These are phyloP conservation scores for Bradynema listronoti DNA, from an alignment of 1,140 invertebrate genomes.

Conservation along the genomic window DNA sequence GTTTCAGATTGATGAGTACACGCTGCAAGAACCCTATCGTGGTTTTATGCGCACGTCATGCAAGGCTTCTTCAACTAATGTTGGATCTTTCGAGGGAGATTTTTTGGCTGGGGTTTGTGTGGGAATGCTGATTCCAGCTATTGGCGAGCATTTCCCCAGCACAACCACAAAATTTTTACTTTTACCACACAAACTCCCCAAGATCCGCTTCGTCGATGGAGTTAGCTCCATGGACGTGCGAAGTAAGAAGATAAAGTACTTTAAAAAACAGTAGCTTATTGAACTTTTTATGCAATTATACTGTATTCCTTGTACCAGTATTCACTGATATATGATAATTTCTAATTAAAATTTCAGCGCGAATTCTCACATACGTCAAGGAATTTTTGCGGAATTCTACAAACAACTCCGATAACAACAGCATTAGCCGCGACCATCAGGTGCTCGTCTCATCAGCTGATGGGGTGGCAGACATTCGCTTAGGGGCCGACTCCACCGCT, in stretches of 20 bases:
- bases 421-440: conserved; percentile 32
- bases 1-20: conserved; percentile 47
- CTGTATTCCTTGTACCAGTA: not conserved
- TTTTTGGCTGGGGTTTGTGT: conserved; percentile 48
- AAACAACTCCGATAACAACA: no score
- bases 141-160: conserved; percentile 49
- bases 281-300: conserved; percentile 1
- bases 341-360: conserved; percentile 38
- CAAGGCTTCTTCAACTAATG: conserved; percentile 10
- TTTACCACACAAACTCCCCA: conserved; percentile 49
- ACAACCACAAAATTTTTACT: conserved; percentile 55
- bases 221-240: conserved; percentile 47
- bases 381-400: no score
- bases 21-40: conserved; percentile 42
- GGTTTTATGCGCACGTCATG: conserved; percentile 53
- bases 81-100: no score
- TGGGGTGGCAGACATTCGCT: conserved; percentile 49
- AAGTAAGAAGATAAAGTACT: conserved; percentile 26
- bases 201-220: conserved; percentile 48
- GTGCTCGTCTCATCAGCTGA: conserved; percentile 56
- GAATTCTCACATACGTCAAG: conserved; percentile 53
- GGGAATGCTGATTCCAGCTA: conserved; percentile 50
- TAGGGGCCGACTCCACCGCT: conserved; percentile 46
- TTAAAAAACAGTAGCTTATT: not conserved
- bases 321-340: not conserved